phyloP scores from a whole-genome alignment of 37 sponge, comb jelly and placozoan genomes.

The Petrosia ficiformis region DNA sequence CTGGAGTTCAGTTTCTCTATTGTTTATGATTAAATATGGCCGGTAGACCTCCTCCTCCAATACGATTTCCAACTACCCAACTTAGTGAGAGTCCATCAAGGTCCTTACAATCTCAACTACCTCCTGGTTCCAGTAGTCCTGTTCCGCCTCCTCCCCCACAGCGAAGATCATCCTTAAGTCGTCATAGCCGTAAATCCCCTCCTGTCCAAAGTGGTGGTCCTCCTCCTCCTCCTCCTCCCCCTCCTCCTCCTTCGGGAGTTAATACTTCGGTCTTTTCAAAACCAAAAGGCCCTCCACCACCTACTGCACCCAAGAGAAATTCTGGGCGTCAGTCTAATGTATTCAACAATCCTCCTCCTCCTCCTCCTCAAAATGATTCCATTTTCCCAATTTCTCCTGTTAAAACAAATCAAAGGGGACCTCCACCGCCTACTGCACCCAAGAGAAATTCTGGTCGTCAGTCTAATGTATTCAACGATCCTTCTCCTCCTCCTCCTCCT shows the following conservation, averaged over 20 bases:
- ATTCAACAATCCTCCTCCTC: slow-evolving; percentile 62
- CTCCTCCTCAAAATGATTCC: not conserved
- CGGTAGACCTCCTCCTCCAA: slow-evolving; percentile 6
- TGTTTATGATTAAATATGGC: not conserved
- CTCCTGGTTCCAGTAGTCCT: slow-evolving; percentile 10
- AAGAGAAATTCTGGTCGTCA: not conserved
- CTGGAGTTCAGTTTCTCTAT: not conserved
- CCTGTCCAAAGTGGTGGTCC: slow-evolving; percentile 17
- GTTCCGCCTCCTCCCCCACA: slow-evolving; percentile 36
- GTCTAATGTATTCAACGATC: not conserved
- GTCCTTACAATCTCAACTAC: not conserved
- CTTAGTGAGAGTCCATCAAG: not conserved
- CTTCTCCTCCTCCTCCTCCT: slow-evolving; percentile 21
- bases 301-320: not conserved
- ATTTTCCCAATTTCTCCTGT: not conserved
- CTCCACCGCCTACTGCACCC: slow-evolving; percentile 5
- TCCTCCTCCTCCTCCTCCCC: slow-evolving; percentile 14
- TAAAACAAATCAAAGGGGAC: not conserved
- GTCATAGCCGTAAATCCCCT: not conserved
- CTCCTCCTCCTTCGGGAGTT: slow-evolving; percentile 12
- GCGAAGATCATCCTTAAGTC: not conserved
- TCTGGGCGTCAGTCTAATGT: too few species aligned
- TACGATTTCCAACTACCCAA: not conserved
- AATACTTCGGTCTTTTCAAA: not conserved
- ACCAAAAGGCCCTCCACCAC: slow-evolving; percentile 5